These are phyloP conservation scores for Ibycter americanus DNA, from an alignment of 2,797 vertebrate genomes.

Conservation along the genomic window DNA sequence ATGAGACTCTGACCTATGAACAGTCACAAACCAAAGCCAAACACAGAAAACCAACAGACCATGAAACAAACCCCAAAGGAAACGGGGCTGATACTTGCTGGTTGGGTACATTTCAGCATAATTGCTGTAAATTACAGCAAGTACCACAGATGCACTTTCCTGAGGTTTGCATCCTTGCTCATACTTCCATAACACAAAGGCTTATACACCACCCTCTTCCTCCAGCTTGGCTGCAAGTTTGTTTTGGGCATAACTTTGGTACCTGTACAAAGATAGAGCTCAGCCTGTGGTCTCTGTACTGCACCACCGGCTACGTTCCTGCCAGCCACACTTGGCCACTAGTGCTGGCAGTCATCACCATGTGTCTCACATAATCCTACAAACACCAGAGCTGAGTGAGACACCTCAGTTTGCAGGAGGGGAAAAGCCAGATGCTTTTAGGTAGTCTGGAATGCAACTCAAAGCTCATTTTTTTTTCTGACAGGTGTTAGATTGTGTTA, in stretches of 20 bases:
- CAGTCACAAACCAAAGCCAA: not conserved
- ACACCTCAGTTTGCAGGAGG: not conserved
- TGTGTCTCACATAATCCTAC: fast-evolving
- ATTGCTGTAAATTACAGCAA: not conserved
- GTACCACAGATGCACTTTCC: not conserved
- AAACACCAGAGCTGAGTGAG: not conserved
- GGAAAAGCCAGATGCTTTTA: not conserved
- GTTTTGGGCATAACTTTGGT: not conserved
- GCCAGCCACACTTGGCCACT: fast-evolving
- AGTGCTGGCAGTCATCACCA: not conserved
- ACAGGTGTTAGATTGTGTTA: not conserved
- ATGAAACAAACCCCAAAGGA: not conserved
- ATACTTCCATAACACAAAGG: not conserved
- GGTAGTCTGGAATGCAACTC: not conserved
- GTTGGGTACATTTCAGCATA: fast-evolving
- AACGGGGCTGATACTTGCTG: not conserved
- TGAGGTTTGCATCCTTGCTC: not conserved
- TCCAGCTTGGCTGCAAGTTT: fast-evolving
- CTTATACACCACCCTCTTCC: fast-evolving
- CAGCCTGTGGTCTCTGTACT: not conserved
- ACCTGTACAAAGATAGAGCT: not conserved
- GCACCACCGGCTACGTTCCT: fast-evolving
- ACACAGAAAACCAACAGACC: not conserved
- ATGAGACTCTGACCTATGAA: not conserved
- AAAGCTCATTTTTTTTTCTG: not conserved